Evolutionary conservation across 2,113 vertebrate species (phyloP), one percentile per base, ranked within the genome.

Genomic region (Forbesichthys agassizii): DNA sequence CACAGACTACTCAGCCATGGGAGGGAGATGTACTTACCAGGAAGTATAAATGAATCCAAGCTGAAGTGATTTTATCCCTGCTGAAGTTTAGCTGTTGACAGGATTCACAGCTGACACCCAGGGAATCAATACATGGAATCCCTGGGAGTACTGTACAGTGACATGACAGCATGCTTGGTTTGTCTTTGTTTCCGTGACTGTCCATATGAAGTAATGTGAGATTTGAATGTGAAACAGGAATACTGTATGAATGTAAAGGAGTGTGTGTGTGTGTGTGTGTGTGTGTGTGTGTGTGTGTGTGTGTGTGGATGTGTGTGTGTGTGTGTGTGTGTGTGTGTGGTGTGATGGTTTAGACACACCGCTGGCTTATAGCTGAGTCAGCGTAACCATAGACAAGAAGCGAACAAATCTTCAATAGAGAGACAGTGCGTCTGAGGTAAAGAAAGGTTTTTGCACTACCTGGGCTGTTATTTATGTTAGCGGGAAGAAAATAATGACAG

Each of bases 101-200:
- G 55, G 14, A 18, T 20, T 27, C 55, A n/a, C 20, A 33, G 3
- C 20, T 11, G 16, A 57, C 20, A 27, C 10, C 14, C 6, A 66
- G 47, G 33, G n/a, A 11, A 54, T 63, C 36, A 64, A 64, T 55
- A 67, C 33, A 74, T 54, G 20, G 10, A 27, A 48, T 11, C 57
- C 12, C 49, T 14, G 49, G 49, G 49, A 8, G 36, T 42, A 42
- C 36, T 42, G 36, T 42, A 42, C 36, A 42, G 36, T 42, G 27
- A 27, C 27, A 27, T 27, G 27, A 27, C 27, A 27, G 27, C 27
- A 27, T 27, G 27, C 27, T 2, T 27, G 27, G 27, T 27, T 27
- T 27, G 27, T 27, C 27, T 27, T 27, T 27, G 27, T 27, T 27
- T 27, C 27, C 27, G 27, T 27, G 27, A 1, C 27, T 27, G 27